Base-by-base conservation (phyloP, 2,888 invertebrate species). In the Empis livida region DNA sequence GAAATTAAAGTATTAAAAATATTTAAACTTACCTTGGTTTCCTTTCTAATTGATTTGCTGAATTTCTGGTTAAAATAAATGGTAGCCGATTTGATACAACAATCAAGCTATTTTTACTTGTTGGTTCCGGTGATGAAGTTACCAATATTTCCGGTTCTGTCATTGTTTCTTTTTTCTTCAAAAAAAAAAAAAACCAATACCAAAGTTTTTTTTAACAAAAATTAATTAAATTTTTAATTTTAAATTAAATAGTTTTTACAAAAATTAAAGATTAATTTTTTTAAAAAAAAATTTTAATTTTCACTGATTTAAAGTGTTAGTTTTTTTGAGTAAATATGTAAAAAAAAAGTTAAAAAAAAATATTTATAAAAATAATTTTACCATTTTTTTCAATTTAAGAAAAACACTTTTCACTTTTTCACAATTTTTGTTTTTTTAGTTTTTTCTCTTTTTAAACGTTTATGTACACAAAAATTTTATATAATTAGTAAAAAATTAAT, bases 51-150 rank as follows among this genome's bases (percentile, higher is more conserved):
- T 76, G 73, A 42, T 82, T 82, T 49, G 82, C 82, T 46, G 81
- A 76, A 72, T 87, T 79, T 63, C 84, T 77, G 63, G 78, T 81
- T 52, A 92, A 73, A 53, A 91, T 84, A 71, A 92, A 92, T 9
- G 92, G 92, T 64, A 92, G 73, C 56, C 92, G 76, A 71, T 92
- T 92, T 55, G 92, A 91, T 50, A 92, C 90, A 56, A 92, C 91
- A 61, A 92, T 89, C 77, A 92, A 82, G 63, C 83, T 86, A 57
- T 81, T 82, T 59, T 78, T 79, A 8, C 61, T 58, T 20, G 59
- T 54, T 1, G 62, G 58, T 51, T 70, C 70, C 16, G 17, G 41
- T 4, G 57, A 56, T 45, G 62, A 59, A 46, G 69, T 66, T 30
- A 67, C 60, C 44, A 64, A 59, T 49, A 67, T 68, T 59, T 68